Percentiles rank a stretch among this genome's conserved stretches.
Evolutionary conservation across 2,888 invertebrate genomes (phyloP).

Genomic region (Odontomyia ornata): DNA sequence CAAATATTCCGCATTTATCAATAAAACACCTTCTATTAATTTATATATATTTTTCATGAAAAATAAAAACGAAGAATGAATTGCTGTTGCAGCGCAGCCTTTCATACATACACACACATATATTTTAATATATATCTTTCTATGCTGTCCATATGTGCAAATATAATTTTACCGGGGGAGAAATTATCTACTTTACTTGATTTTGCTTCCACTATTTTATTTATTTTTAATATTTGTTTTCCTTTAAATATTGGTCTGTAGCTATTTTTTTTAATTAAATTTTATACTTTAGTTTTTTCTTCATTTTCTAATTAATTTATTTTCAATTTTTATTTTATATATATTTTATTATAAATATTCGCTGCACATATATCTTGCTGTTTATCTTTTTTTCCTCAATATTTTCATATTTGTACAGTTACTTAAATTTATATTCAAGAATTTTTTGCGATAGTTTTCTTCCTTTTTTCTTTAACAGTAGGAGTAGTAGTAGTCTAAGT

Average conservation of each 20-base stretch:
- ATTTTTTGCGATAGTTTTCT: constrained; percentile 26
- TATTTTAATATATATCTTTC: neutral
- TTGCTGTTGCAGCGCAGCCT: constrained; percentile 19
- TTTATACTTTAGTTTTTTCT: constrained; percentile 8
- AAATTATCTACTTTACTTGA: constrained; percentile 28
- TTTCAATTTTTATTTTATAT: neutral
- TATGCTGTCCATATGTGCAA: neutral
- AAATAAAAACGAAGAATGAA: neutral
- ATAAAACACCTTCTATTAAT: constrained; percentile 18
- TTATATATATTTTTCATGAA: neutral
- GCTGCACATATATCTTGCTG: constrained; percentile 31
- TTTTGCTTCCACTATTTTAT: neutral
- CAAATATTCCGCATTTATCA: neutral
- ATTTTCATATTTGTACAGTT: constrained; percentile 25
- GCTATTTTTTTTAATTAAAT: constrained; percentile 34
- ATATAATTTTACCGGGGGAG: neutral
- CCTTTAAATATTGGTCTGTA: constrained; percentile 42
- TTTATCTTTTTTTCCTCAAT: neutral
- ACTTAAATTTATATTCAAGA: constrained; percentile 41
- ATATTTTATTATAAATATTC: constrained; percentile 38
- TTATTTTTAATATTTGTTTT: neutral
- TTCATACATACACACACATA: neutral
- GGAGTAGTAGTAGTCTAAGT: constrained; percentile 1
- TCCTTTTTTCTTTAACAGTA: constrained; percentile 2
- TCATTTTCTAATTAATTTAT: constrained; percentile 8